Conservation (phyloP, 2,888 invertebrate species). For the Rhamphomyia laevipes region DNA sequence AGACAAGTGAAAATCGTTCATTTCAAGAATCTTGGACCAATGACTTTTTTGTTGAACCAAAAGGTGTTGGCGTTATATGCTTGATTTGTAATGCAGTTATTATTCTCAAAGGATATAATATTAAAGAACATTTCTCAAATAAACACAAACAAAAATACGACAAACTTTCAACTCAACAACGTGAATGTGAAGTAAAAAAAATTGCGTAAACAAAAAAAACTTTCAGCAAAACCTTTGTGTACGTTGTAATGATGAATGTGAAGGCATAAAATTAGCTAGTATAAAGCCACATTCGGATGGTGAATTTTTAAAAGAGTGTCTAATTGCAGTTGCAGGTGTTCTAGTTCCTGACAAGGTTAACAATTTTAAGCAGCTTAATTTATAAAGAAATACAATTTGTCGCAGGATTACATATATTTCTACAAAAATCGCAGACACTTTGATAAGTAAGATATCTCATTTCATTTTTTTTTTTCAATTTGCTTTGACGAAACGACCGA, state of each 20-base stretch:
- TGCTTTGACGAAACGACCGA: no score
- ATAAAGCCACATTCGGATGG: not conserved
- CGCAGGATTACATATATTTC: not conserved
- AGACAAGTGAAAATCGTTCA: not conserved
- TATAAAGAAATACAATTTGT: not conserved
- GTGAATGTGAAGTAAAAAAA: not conserved
- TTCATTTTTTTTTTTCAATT: not conserved
- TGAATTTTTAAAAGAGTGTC: not conserved
- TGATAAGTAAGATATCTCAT: not conserved
- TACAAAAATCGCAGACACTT: not conserved
- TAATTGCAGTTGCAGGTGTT: not conserved
- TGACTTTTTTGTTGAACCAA: no score
- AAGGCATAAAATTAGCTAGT: not conserved
- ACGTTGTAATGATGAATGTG: not conserved
- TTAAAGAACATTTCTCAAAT: not conserved
- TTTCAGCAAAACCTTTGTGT: not conserved
- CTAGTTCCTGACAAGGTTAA: not conserved
- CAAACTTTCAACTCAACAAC: not conserved
- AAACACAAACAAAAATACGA: not conserved
- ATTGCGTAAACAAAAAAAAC: not conserved
- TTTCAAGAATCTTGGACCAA: slow-evolving; percentile 2
- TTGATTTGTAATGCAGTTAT: slow-evolving; percentile 3
- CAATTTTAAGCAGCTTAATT: not conserved
- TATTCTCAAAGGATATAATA: slow-evolving; percentile 2
- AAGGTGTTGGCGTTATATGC: not conserved